Evolutionary conservation across 2,113 vertebrate species (phyloP).

Genomic region (Macquaria australasica): DNA sequence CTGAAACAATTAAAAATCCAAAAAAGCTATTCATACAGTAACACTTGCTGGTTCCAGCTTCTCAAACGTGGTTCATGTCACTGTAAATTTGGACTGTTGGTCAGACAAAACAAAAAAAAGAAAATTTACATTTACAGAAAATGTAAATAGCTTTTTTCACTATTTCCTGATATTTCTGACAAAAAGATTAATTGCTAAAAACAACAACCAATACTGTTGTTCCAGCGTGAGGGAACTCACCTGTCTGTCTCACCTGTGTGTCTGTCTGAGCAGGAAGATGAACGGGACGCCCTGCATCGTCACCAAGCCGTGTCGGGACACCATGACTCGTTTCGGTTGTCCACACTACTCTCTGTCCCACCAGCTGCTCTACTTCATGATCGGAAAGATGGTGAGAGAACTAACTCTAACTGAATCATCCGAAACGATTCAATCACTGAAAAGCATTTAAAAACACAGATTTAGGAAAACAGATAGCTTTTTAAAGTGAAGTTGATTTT

Average conservation of each 20-base stretch:
- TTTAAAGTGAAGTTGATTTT: too few species aligned
- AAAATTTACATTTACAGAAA: too few species aligned
- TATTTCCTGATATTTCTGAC: neutral
- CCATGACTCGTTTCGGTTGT: conserved; percentile 86
- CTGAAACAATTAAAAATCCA: too few species aligned
- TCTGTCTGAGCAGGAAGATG: conserved; percentile 79
- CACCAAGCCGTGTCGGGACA: conserved; percentile 83
- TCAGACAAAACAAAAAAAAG: neutral
- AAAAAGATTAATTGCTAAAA: neutral
- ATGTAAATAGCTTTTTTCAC: too few species aligned
- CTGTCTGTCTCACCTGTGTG: neutral
- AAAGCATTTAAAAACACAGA: neutral
- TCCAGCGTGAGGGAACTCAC: neutral
- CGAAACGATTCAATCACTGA: neutral
- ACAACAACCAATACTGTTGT: neutral
- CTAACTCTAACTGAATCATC: neutral
- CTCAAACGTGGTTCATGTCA: neutral
- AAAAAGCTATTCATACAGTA: too few species aligned
- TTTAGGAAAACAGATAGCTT: too few species aligned
- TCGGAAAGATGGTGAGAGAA: conserved; percentile 84
- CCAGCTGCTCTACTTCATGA: conserved; percentile 91
- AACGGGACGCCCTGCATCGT: conserved; percentile 84
- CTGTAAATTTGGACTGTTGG: neutral
- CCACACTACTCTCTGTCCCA: conserved; percentile 88
- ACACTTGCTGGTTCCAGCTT: neutral